Conservation (phyloP, 2,113 vertebrate species). For the Tachysurus vachellii region DNA sequence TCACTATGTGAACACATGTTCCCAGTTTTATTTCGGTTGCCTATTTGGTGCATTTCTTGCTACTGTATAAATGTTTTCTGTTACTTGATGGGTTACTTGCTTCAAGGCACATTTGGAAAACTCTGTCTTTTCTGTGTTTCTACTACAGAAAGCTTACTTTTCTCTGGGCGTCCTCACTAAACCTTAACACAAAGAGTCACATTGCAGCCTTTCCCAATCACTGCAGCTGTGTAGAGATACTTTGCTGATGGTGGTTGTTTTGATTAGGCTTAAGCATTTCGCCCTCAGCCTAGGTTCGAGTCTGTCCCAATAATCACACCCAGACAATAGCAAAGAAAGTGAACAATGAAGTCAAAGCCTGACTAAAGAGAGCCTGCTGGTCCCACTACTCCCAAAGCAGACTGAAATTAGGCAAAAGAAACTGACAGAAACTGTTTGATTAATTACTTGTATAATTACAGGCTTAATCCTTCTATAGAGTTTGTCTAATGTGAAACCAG, state of each 20-base stretch:
- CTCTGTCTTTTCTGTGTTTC: neutral
- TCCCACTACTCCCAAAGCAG: neutral
- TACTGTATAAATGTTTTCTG: neutral
- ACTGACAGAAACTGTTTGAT: neutral
- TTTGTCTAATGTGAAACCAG: neutral
- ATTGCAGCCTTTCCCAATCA: constrained; percentile 26
- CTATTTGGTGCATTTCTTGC: neutral
- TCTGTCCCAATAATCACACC: constrained; percentile 24
- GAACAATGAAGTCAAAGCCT: constrained; percentile 42
- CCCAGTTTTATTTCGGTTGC: neutral
- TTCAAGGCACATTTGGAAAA: neutral
- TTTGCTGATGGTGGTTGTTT: constrained; percentile 65
- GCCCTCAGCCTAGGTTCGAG: constrained; percentile 37
- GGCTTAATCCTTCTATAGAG: neutral
- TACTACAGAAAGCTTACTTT: neutral
- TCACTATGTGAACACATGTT: neutral
- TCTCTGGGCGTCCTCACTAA: constrained; percentile 27
- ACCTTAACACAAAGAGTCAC: constrained; percentile 42
- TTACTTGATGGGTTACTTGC: neutral
- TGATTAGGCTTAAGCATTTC: constrained; percentile 43
- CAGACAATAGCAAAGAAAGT: constrained; percentile 31
- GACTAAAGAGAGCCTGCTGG: neutral
- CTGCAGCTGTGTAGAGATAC: constrained; percentile 21
- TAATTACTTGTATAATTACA: neutral
- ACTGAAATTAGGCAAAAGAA: neutral